Evolutionary conservation across 2,113 vertebrate species (phyloP), one percentile per base, ranked within the genome.

Genomic region (Micromys minutus): DNA sequence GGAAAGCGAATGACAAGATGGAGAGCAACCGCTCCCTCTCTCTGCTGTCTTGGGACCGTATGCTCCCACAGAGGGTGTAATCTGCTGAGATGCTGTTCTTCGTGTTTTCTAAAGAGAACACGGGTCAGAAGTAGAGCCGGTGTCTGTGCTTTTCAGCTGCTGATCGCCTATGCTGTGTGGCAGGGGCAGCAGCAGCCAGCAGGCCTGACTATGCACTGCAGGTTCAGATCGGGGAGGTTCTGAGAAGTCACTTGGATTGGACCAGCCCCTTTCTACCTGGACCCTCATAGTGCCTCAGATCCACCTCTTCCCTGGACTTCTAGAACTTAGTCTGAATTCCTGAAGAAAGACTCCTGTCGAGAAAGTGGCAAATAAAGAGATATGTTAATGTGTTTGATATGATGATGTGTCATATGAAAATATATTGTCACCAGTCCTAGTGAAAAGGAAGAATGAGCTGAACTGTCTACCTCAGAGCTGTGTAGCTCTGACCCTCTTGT

Each of bases 401-500:
- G 88, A 61, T 16, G 19, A 34, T n/a, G n/a, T n/a, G n/a, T n/a
- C n/a, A n/a, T 17, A 79, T 77, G 61, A 67, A 86, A 89, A 94
- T 50, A 59, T 31, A 15, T 45, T 15, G 3, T 31, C 57, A 29
- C 57, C 0, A 61, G 39, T 45, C 81, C 39, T 59, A 2, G 39
- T 13, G 8, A 47, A 29, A 47, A 45, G 42, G 29, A 19, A 63
- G 87, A 94, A 90, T 88, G 77, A 59, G 61, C 90, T 57, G 42
- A 88, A 95, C 85, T 79, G 39, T 42, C 61, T 57, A 47, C 94
- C 71, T 31, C 71, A 88, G 74, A 34, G 55, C 57, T 91, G 87
- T 45, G 3, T 4, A 5, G 61, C 91, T 42, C 91, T 26, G 42
- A 69, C 47, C 67, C 61, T 42, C 31, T 71, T 17, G 31, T 0